Base-by-base conservation (phyloP, 2,888 invertebrate genomes). In the Eurytoma californica region DNA sequence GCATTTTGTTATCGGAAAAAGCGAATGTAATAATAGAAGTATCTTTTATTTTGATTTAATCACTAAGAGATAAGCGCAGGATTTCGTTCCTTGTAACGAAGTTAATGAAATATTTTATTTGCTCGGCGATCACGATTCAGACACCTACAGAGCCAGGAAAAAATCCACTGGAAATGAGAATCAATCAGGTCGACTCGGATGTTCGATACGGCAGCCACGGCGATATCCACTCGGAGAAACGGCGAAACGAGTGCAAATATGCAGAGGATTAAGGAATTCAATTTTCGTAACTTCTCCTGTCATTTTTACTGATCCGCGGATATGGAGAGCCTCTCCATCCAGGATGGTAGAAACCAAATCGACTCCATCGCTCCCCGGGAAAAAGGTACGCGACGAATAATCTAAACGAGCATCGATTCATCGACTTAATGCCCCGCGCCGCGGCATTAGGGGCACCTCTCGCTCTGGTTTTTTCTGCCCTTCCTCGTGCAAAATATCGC, bases 231-330 rank as follows among this genome's bases (percentile, higher is more conserved):
- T 58, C 51, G 24, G 49, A 57, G 70, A 24, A 57, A 28, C 70
- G 28, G 53, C 39, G 58, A 61, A 72, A 68, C 72, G 67, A 67
- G 47, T 51, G 67, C 68, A 61, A 78, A 79, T 69, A 69, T 69
- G 69, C 58, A 60, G 65, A 58, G 79, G 81, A 82, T 81, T 81
- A 79, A 75, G 79, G 57, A 77, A 81, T 75, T 80, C 81, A 81
- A 82, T 81, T 82, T 81, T 81, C 75, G 69, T 69, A 69, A 78
- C 79, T 80, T 81, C 66, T 58, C 80, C 24, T 79, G 39, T 57
- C 39, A 79, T 79, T 79, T 79, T 68, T 74, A 74, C 68, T 73
- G 72, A 78, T 78, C 78, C 78, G 39, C 39, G 68, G 61, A 73
- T 73, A 60, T 39, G 39, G 60, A 72, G 77, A 39, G 9, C 1